These are phyloP conservation scores for Hippopotamyrus pictus DNA, from an alignment of 2,797 vertebrate genomes.

Conservation along the genomic window DNA sequence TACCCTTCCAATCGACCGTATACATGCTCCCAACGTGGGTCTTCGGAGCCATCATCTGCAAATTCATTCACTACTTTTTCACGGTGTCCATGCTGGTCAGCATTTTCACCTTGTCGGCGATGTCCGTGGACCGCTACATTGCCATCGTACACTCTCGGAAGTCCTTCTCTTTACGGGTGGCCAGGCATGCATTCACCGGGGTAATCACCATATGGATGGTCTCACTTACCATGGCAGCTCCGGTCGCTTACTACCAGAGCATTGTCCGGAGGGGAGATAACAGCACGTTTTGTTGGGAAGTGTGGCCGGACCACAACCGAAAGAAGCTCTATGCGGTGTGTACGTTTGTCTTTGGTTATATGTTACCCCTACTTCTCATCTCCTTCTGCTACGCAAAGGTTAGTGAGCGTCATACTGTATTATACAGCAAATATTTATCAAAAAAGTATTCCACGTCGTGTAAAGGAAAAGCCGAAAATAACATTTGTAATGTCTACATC, in stretches of 20 bases:
- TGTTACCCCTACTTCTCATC: constrained; percentile 86
- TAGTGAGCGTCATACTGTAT: constrained; percentile 29
- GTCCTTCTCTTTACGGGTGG: constrained; percentile 76
- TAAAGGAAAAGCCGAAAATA: neutral
- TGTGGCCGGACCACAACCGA: constrained; percentile 73
- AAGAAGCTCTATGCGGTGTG: constrained; percentile 86
- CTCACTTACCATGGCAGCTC: constrained; percentile 83
- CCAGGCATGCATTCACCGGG: constrained; percentile 73
- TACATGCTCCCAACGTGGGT: constrained; percentile 88
- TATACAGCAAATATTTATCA: neutral
- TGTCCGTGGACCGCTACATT: constrained; percentile 95
- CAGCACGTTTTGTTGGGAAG: constrained; percentile 91
- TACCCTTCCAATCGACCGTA: constrained; percentile 91
- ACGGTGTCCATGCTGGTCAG: constrained; percentile 96
- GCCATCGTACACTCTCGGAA: constrained; percentile 91
- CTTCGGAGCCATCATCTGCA: constrained; percentile 89
- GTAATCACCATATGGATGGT: constrained; percentile 84
- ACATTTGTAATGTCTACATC: neutral
- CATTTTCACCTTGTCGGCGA: constrained; percentile 90
- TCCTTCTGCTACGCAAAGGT: constrained; percentile 97
- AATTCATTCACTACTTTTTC: constrained; percentile 92
- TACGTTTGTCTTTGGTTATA: constrained; percentile 87
- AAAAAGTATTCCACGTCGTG: neutral
- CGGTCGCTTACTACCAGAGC: constrained; percentile 82
- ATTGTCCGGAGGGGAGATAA: constrained; percentile 70